Base-by-base conservation (phyloP, 2,888 invertebrate species). In the Silvanus unidentatus region DNA sequence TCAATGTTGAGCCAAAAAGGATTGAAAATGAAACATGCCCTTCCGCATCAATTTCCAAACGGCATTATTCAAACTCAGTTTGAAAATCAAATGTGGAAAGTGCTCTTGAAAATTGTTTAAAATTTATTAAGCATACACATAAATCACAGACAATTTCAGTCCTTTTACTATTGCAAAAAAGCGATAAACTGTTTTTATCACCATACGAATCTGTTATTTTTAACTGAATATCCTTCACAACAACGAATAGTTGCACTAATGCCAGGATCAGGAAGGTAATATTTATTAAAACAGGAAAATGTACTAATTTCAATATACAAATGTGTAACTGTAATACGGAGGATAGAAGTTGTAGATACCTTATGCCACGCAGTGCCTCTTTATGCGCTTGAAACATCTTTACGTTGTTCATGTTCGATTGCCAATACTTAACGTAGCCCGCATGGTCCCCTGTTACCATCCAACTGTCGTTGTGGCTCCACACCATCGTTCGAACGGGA, bases 341-440 rank as follows among this genome's bases (percentile, higher is more conserved):
- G 65, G 51, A 71, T 66, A 67, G 64, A 68, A 70, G 67, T 67
- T 70, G 71, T 70, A 71, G 71, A 79, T 86, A 93, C 92, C 91
- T 91, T 79, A 99, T 88, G 76, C 97, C 97, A 74, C 99, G 84
- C 62, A 99, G 88, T 56, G 99, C 93, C 80, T 99, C 99, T 82
- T 99, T 98, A 75, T 99, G 99, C 45, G 98, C 99, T 76, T 98
- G 98, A 79, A 95, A 99, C 96, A 99, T 98, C 81, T 99, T 98
- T 46, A 99, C 99, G 77, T 99, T 99, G 78, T 99, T 99, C 99
- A 99, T 99, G 75, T 99, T 99, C 62, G 96, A 94, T 79, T 99
- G 99, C 99, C 99, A 99, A 76, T 99, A 99, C 70, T 99, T 99
- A 54, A 99, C 94, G 72, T 92, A 99, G 48, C 99, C 99, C 41